Percentiles rank a stretch among this genome's conserved stretches.
phyloP scores from a whole-genome alignment of 2,797 vertebrate genomes.

The Intellagama lesueurii region DNA sequence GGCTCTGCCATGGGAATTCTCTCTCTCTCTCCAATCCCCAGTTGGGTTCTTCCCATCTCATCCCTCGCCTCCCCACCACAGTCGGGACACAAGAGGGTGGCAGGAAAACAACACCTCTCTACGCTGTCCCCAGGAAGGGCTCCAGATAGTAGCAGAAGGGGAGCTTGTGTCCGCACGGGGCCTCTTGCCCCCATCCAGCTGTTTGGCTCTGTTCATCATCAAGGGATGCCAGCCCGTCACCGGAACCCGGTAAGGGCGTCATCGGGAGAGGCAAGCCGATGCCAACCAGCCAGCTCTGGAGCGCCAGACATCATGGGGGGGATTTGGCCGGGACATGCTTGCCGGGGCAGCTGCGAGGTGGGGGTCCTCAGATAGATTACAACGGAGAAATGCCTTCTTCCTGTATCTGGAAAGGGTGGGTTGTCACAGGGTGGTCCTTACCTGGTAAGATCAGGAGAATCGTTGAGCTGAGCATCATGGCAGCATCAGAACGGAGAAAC shows the following conservation, averaged over 20 bases:
- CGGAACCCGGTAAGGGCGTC: constrained; percentile 21
- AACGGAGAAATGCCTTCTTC: not conserved
- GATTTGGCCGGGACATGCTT: constrained; percentile 56
- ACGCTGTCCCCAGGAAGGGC: not conserved
- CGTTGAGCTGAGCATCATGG: not conserved
- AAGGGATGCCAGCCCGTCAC: not conserved
- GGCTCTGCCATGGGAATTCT: not conserved
- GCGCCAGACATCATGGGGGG: constrained; percentile 61
- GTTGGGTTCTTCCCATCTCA: not conserved
- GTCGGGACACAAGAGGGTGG: not conserved
- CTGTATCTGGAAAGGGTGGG: not conserved
- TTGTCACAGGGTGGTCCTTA: not conserved
- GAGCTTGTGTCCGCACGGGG: not conserved
- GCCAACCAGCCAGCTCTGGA: not conserved
- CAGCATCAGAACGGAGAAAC: too few relatives aligned
- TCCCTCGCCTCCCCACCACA: not conserved
- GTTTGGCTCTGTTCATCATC: not conserved
- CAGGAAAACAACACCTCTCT: not conserved
- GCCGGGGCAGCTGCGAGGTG: constrained; percentile 45
- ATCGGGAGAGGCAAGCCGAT: not conserved
- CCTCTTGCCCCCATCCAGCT: not conserved
- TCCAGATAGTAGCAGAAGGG: not conserved
- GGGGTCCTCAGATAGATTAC: not conserved
- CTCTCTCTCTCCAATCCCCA: not conserved
- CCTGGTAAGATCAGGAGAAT: not conserved